Base-by-base conservation (phyloP, 2,888 invertebrate species). In the Harpagoxenus sublaevis region DNA sequence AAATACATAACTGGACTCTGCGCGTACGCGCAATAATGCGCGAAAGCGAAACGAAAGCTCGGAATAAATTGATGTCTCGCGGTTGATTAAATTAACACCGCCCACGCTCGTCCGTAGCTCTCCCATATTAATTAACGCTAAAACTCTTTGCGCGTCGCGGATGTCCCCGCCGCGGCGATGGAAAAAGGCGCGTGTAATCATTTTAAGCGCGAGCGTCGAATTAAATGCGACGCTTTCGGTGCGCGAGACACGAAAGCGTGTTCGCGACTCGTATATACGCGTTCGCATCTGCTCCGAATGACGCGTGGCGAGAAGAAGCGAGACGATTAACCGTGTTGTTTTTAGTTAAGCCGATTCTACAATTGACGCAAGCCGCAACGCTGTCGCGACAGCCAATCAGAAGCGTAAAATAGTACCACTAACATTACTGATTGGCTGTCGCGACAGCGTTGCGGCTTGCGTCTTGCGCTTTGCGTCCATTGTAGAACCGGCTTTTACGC, bases 1-100 rank as follows among this genome's bases (percentile, higher is more conserved):
- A 57, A 35, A 70, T 48, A 79, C 35, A 4, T 35, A 0, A 70
- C 60, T 23, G 68, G 35, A 28, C 9, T 35, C 9, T 23, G 9
- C 31, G 28, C 39, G 62, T 60, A 45, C 3, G n/a, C 42, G 62
- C 45, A 5, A 62, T 77, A 42, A 77, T 66, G 51, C 65, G 70
- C 57, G 45, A 70, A 18, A 70, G 60, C 39, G 35, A 75, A 51
- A 75, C 75, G 35, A 48, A 48, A 79, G 60, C 31, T 70, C 57
- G 57, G 57, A 4, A 48, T 48, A 48, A 60, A 60, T 60, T 48
- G n/a, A 60, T 60, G 39, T 71, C 45, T 57, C 70, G 71, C 48
- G 48, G 60, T 81, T 60, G 70, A 81, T 81, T 60, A 81, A 71
- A 60, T 71, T 81, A 71, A 70, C 39, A 28, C 23, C 18, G 28